phyloP scores from a whole-genome alignment of 2,888 invertebrate species.

The Limnephilus marmoratus region DNA sequence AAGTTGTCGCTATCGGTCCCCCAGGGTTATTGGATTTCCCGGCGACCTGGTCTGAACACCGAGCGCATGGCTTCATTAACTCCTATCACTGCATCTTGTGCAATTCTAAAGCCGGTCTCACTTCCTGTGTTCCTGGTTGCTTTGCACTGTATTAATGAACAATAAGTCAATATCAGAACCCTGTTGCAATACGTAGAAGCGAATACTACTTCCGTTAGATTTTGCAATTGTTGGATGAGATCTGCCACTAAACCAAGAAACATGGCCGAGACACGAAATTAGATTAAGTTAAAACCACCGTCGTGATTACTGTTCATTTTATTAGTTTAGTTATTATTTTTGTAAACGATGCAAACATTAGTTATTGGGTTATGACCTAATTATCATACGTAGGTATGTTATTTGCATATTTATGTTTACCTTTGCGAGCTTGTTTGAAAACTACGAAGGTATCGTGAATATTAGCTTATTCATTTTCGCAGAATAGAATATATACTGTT shows the following conservation, averaged over 20 bases:
- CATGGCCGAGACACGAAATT: neutral
- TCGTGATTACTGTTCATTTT: neutral
- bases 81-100: constrained; percentile 44
- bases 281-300: neutral
- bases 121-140: neutral
- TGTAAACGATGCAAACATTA: no score
- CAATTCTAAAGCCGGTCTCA: neutral
- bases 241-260: neutral
- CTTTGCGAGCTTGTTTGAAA: no score
- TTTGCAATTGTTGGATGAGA: neutral
- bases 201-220: neutral
- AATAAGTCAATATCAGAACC: constrained; percentile 11
- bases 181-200: neutral
- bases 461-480: no score
- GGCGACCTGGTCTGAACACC: neutral
- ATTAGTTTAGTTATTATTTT: no score
- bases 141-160: constrained; percentile 20
- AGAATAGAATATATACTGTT: no score
- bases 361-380: no score
- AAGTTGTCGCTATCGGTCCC: constrained; percentile 6
- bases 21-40: neutral
- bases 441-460: no score
- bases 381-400: no score
- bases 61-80: constrained; percentile 47
- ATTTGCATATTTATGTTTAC: no score